Percentiles rank a stretch among this genome's conserved stretches.
phyloP scores from a whole-genome alignment of 2,888 invertebrate species.

The Endotricha flammealis region DNA sequence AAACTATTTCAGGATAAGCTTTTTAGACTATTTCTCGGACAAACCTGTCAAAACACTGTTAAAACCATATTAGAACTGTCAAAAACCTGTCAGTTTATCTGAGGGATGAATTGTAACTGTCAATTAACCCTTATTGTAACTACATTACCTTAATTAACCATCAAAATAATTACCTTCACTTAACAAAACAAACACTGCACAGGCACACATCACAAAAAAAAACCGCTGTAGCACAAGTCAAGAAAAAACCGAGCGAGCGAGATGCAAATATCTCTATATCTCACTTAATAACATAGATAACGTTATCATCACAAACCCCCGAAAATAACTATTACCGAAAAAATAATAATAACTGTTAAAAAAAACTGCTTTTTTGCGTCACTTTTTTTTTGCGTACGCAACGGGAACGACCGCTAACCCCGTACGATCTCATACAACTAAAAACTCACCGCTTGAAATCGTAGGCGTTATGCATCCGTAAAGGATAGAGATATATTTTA shows the following conservation, averaged over 20 bases:
- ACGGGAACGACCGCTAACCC: conserved; percentile 43
- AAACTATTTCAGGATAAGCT: too few species aligned
- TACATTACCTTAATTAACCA: neutral
- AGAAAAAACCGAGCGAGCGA: conserved; percentile 31
- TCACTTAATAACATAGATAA: conserved; percentile 28
- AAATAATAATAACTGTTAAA: conserved; percentile 23
- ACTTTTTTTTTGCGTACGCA: conserved; percentile 27
- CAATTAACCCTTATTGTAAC: too few species aligned
- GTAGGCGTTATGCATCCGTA: conserved; percentile 60
- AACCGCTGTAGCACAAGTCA: neutral
- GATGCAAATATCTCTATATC: conserved; percentile 27
- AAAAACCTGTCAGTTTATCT: too few species aligned
- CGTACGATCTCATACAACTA: conserved; percentile 60
- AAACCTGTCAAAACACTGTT: too few species aligned
- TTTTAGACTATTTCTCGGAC: too few species aligned
- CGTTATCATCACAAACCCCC: conserved; percentile 23
- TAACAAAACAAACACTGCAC: conserved; percentile 30
- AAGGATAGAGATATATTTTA: conserved; percentile 37
- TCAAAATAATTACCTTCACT: conserved; percentile 23
- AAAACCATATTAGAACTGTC: too few species aligned
- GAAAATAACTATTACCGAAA: conserved; percentile 19
- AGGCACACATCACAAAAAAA: conserved; percentile 25
- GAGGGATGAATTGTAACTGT: too few species aligned
- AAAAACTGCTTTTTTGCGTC: conserved; percentile 35
- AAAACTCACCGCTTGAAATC: conserved; percentile 62